Evolutionary conservation across 2,797 vertebrate species (phyloP), one percentile per base, ranked within the genome.

Genomic region (Odontamblyopus rebecca): DNA sequence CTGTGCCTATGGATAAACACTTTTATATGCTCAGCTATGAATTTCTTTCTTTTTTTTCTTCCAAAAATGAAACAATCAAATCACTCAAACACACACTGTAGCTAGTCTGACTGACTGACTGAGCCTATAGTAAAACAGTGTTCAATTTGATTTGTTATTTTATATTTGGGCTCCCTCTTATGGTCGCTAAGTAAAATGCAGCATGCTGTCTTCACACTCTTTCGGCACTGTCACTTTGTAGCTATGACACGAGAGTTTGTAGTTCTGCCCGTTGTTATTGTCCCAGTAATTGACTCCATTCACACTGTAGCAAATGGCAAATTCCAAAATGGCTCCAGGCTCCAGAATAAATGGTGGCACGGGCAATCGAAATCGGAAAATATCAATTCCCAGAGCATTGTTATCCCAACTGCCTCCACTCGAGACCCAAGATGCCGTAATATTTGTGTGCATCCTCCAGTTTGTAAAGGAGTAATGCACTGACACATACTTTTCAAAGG

Each of bases 151-250:
- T 23, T 54, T 23, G 19, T 23, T 35, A 5, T 61, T 32, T 29
- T 19, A 32, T 23, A 70, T 15, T 61, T n/a, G 7, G 67, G 71
- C 77, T 7, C 66, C 67, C 44, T 69, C 35, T 0, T 11, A 76
- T 86, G 85, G 76, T 15, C 69, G 9, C 96, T 86, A 98, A 78
- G 95, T 95, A 75, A 98, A 99, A 84, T 98, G 96, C 89, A 97
- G 94, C 95, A 97, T 94, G 90, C 96, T 98, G 61, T 94, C 95
- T 74, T 98, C 95, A 29, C 96, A 97, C 82, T 98, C 97, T n/a
- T 91, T 94, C 0, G 96, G 97, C 83, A 97, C 92, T 4, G 89
- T 94, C 67, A 98, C 90, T 15, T 94, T 95, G 74, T 97, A 96
- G 79, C 89, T 91, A 83, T 95, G 90, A 76, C 95, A 98, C 0